phyloP scores from a whole-genome alignment of 2,113 vertebrate species.

The cat (Felis catus) region F.catus_Fca126_mat1.0 CM031423.1:28212001-28212500 shows the following conservation, averaged over 20 bases:
- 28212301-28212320: neutral
- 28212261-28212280: neutral
- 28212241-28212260: neutral
- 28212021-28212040: neutral
- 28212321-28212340: neutral
- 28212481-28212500: neutral
- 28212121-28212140: neutral
- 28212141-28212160: no score
- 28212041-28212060: neutral
- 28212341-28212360: fast-evolving
- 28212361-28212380: neutral
- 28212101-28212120: neutral
- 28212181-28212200: neutral
- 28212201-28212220: neutral
- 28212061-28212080: neutral
- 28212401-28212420: neutral
- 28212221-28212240: neutral
- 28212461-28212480: neutral
- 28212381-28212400: neutral
- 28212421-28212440: neutral
- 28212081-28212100: neutral
- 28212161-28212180: no score
- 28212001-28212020: neutral
- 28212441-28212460: neutral
- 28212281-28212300: neutral